Percentiles rank a stretch among this genome's conserved stretches.
These are phyloP conservation scores for Caenorhabditis elegans DNA, from an alignment of 1,140 invertebrate species.

Conservation along the genomic window DNA sequence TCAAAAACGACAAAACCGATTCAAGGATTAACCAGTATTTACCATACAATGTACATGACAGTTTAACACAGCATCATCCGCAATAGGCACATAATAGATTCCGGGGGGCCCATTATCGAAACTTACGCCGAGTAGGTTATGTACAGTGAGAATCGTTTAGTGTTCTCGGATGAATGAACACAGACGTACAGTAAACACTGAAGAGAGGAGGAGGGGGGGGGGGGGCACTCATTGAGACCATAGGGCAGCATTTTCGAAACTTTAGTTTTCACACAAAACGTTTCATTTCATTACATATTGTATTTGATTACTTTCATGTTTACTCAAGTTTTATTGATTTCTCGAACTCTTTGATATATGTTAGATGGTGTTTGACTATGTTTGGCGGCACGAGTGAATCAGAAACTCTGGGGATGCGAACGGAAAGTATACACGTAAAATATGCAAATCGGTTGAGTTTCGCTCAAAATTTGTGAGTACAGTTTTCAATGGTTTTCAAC, in stretches of 20 bases:
- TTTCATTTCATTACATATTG: background rate
- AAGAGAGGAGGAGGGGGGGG: background rate
- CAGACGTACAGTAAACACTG: conserved; percentile 22
- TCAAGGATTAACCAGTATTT: conserved; percentile 24
- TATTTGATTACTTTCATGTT: background rate
- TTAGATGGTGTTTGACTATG: too few species aligned
- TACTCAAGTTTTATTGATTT: too few species aligned
- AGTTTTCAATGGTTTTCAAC: too few species aligned
- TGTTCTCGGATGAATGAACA: conserved; percentile 33
- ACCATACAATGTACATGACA: conserved; percentile 10
- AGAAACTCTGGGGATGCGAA: too few species aligned
- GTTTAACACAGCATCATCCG: conserved; percentile 23
- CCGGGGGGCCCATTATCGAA: conserved; percentile 24
- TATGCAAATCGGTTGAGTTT: too few species aligned
- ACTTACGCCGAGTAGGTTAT: conserved; percentile 26
- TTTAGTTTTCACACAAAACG: background rate
- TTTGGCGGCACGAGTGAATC: too few species aligned
- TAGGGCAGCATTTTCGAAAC: background rate
- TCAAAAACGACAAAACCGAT: background rate
- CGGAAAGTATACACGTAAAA: too few species aligned
- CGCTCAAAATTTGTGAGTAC: too few species aligned
- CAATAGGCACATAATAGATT: conserved; percentile 30
- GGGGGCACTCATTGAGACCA: conserved; percentile 3
- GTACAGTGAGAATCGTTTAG: conserved; percentile 29
- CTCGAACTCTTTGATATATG: too few species aligned